A percentile compares a stretch with the other conserved stretches of the same genome.
Evolutionary conservation across 1,140 invertebrate species (phyloP).

Genomic region (Wasmannia auropunctata): DNA sequence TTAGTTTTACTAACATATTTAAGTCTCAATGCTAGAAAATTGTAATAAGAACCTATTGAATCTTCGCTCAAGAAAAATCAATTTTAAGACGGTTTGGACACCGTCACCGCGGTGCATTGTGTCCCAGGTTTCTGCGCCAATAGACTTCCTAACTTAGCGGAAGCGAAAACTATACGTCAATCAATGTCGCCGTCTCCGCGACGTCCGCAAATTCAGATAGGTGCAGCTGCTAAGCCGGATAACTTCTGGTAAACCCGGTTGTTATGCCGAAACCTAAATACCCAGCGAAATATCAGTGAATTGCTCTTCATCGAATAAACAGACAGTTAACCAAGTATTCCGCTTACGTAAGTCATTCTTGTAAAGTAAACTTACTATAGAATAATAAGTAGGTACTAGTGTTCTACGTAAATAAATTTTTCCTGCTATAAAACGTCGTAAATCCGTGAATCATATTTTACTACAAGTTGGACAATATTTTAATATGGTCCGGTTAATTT

Average conservation of each 20-base stretch:
- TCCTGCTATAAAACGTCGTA: not conserved
- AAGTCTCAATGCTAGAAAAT: not conserved
- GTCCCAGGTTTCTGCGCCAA: not conserved
- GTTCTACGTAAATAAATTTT: not conserved
- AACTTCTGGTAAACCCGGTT: conserved; percentile 43
- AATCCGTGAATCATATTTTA: conserved; percentile 17
- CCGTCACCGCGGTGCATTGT: not conserved
- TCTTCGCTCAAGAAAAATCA: not conserved
- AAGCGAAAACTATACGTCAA: conserved; percentile 54
- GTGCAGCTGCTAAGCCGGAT: conserved; percentile 38
- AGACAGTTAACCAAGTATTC: conserved; percentile 12
- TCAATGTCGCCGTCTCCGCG: conserved; percentile 42
- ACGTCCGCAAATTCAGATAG: conserved; percentile 51
- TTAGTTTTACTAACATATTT: not conserved
- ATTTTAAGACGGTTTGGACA: not conserved
- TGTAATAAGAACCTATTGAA: not conserved
- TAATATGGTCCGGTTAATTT: conserved; percentile 3
- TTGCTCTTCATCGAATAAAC: conserved; percentile 39
- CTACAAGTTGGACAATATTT: not conserved
- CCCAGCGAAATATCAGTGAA: conserved; percentile 34
- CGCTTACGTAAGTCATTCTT: not conserved
- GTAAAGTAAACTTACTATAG: not conserved
- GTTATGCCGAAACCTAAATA: conserved; percentile 38
- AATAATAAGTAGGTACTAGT: too few relatives aligned
- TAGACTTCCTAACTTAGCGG: conserved; percentile 42